Base-by-base conservation (phyloP, 2,113 vertebrate genomes). In the Centrocercus urophasianus region DNA sequence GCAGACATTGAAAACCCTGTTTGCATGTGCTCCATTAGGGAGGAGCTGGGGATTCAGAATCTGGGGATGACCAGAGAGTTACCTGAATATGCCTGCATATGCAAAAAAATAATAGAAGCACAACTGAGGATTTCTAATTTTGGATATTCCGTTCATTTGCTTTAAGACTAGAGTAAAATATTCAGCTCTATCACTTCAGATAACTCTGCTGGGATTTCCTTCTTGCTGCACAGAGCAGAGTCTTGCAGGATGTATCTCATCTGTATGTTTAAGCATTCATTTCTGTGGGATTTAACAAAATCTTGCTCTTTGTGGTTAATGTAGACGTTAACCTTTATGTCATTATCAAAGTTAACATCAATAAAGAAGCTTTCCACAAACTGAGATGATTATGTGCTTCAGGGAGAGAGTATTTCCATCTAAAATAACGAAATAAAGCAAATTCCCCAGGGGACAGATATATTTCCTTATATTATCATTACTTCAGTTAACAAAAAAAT, bases 361-460 rank as follows among this genome's bases (percentile, higher is more conserved):
- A 34, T 80, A 86, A 90, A 84, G 61, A 78, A 83, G 42, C 67
- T 73, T 87, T 80, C 59, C 47, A 86, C 56, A 80, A 88, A 81
- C 56, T 0, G 47, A 88, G 61, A 67, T 64, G 19, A 77, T 77
- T 80, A 47, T n/a, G 47, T 1, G 13, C 54, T 88, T 80, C 66
- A 67, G 27, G 21, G 34, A 52, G 64, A 73, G 17, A 61, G 15
- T 54, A 67, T 81, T 91, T 90, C 70, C 30, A 78, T 77, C 50
- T 70, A 61, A 89, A 95, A 86, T 54, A 80, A 59, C 40, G 71
- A 40, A 92, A 82, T 73, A 83, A 88, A 77, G 57, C 16, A 56
- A 90, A 78, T 86, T 59, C 18, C 65, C 8, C n/a, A 34, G 70
- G 25, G 48, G 19, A 61, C 5, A 71, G 61, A 76, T 27, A 30